Percentiles rank a stretch among this genome's conserved stretches.
phyloP scores from a whole-genome alignment of 1,140 invertebrate genomes.

The Brachionus asplanchnoidis region DNA sequence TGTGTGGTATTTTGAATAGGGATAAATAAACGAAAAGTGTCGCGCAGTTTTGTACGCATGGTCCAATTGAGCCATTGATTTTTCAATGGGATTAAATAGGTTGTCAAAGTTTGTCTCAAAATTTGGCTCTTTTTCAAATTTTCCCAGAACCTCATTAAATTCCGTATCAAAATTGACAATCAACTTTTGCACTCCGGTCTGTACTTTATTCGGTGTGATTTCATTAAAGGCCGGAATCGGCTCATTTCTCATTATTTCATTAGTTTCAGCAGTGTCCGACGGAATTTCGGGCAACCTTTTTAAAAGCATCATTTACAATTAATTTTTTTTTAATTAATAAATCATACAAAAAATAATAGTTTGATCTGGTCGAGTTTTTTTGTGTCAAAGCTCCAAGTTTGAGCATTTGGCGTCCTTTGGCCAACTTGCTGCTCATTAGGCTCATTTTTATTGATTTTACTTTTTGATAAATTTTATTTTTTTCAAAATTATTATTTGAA shows the following conservation, averaged over 20 bases:
- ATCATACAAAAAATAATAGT: conserved; percentile 22
- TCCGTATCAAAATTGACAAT: conserved; percentile 74
- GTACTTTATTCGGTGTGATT: conserved; percentile 74
- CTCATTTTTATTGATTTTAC: background rate
- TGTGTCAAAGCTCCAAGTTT: background rate
- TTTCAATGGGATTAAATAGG: conserved; percentile 73
- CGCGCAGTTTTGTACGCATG: conserved; percentile 80
- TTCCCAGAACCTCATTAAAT: conserved; percentile 63
- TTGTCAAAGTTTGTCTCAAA: conserved; percentile 64
- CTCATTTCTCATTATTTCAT: conserved; percentile 68
- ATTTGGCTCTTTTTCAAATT: conserved; percentile 54
- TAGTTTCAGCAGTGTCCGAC: conserved; percentile 69
- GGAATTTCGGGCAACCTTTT: conserved; percentile 81
- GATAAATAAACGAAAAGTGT: conserved; percentile 72
- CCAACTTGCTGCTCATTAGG: background rate
- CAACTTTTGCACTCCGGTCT: conserved; percentile 73
- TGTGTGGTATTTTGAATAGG: conserved; percentile 60
- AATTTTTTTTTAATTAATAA: background rate
- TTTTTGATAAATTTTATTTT: background rate
- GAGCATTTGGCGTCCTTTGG: background rate
- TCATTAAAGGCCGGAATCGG: conserved; percentile 72
- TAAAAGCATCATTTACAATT: background rate
- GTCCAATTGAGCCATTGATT: conserved; percentile 67
- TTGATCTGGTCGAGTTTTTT: background rate
- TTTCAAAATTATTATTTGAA: background rate